These are phyloP conservation scores for Anas acuta DNA, from an alignment of 2,797 vertebrate genomes.

Conservation along the genomic window DNA sequence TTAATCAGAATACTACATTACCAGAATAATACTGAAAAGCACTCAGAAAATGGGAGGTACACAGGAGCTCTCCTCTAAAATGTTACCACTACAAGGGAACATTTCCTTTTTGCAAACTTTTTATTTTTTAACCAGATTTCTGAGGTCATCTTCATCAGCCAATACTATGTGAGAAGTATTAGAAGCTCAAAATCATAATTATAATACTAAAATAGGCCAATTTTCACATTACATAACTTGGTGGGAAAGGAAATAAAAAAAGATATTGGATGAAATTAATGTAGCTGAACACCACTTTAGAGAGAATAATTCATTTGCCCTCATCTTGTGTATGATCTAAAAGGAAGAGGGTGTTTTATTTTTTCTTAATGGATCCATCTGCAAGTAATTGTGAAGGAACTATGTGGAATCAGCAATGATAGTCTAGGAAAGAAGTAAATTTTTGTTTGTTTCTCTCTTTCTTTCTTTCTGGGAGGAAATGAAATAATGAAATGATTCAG, in stretches of 20 bases:
- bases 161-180: slow-evolving; percentile 62
- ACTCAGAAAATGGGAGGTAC: neutral
- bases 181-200: slow-evolving; percentile 61
- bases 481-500: neutral
- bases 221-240: slow-evolving; percentile 94
- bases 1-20: neutral
- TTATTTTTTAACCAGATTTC: slow-evolving; percentile 24
- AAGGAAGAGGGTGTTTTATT: slow-evolving; percentile 75
- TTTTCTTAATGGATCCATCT: slow-evolving; percentile 87
- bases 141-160: slow-evolving; percentile 64
- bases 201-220: slow-evolving; percentile 77
- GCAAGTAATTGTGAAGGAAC: slow-evolving; percentile 89
- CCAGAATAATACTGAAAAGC: neutral
- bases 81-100: neutral
- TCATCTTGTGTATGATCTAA: slow-evolving; percentile 92
- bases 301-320: slow-evolving; percentile 91
- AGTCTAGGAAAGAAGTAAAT: slow-evolving; percentile 51
- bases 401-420: slow-evolving; percentile 61
- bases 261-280: slow-evolving; percentile 91
- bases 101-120: neutral
- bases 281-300: slow-evolving; percentile 87
- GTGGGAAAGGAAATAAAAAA: slow-evolving; percentile 88
- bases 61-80: neutral
- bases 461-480: slow-evolving; percentile 50
- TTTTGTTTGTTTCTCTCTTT: slow-evolving; percentile 31